Evolutionary conservation across 1,140 invertebrate species (phyloP), one percentile per base, ranked within the genome.

Genomic region (Anagrus nilaparvatae): DNA sequence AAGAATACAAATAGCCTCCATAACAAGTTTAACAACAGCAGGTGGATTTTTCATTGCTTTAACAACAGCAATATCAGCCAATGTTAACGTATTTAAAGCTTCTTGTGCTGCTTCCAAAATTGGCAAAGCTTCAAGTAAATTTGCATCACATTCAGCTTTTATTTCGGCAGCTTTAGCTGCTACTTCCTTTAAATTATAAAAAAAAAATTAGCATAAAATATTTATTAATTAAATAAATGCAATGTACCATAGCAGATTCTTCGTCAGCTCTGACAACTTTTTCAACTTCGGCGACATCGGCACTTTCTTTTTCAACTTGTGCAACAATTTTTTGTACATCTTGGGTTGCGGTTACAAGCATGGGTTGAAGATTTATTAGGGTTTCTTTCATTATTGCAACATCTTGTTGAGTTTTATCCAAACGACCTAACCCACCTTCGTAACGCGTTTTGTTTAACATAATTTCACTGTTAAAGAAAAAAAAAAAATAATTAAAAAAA

Each of bases 11-110:
- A 98, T 79, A 38, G 88, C 89, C 69, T 98, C 94, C 86, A 97
- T 92, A 2, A 97, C 90, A 39, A 98, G 72, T 55, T 84, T 87
- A 5, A 99, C 87, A 42, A 85, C 87, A 55, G 82, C 79, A 0
- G 95, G 94, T 3, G 96, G 96, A 71, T 85, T 93, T 70, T 96
- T 96, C 93, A 98, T 97, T 1, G 91, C 84, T 71, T 95, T 97
- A 4, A 99, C 87, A 30, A 94, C 76, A 20, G 89, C 87, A 36
- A 99, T 94, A 65, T 99, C 95, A 13, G 81, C 73, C 4, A 82
- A 79, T 27, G 92, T 97, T 4, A 98, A 71, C 1, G 91, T 95
- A 53, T 96, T 86, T 1, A 99, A 68, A 4, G 94, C 92, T 2
- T 78, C 74, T 47, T 94, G 68, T 12, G 96, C 94, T n/a, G 80